A percentile compares a stretch with the other conserved stretches of the same genome.
Conservation (phyloP, 2,113 vertebrate species). For the Ivindomyrus marchei region DNA sequence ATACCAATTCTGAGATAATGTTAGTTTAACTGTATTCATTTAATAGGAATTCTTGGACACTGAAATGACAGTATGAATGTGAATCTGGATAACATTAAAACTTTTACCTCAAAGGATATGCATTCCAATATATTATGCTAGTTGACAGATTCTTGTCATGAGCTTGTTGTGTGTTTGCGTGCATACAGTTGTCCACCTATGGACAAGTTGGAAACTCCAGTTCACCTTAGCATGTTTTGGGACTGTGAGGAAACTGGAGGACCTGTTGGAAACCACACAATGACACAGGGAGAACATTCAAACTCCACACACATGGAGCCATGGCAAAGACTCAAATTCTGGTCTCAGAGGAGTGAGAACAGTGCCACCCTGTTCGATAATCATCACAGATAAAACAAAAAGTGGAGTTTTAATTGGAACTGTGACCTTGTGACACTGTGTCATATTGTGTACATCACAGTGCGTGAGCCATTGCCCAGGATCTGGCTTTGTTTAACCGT, state of each 20-base stretch:
- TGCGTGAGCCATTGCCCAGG: not conserved
- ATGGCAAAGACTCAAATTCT: not conserved
- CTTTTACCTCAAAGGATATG: not conserved
- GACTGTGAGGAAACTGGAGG: not conserved
- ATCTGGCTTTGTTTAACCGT: not conserved
- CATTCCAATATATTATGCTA: not conserved
- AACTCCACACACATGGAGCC: not conserved
- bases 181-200: not conserved
- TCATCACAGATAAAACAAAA: not conserved
- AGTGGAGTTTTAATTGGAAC: not conserved
- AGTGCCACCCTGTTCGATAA: not conserved
- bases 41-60: not conserved
- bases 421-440: not conserved
- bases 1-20: conserved; percentile 24
- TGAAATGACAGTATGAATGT: not conserved
- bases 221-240: not conserved
- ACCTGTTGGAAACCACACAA: not conserved
- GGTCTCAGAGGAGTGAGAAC: not conserved
- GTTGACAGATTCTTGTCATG: not conserved
- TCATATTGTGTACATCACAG: not conserved
- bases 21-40: not conserved
- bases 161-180: not conserved
- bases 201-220: not conserved
- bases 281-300: not conserved
- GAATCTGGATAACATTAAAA: not conserved